Evolutionary conservation across 1,140 invertebrate species (phyloP), one percentile per base, ranked within the genome.

Genomic region (Psix sp.): DNA sequence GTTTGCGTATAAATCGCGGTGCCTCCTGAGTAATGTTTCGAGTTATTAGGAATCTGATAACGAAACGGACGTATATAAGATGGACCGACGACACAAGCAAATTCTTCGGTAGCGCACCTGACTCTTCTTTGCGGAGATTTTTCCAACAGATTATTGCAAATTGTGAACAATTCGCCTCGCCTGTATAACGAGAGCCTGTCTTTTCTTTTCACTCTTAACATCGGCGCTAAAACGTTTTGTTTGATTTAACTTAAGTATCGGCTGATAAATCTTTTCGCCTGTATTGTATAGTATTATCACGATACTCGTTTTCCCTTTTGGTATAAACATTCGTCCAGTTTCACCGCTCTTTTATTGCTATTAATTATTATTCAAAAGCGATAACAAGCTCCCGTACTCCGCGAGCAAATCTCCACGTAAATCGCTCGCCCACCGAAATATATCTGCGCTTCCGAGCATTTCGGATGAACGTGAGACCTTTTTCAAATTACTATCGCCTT

Each of bases 1-100:
- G 63, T 59, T 68, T 76, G 68, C 67, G 68, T 73, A 81, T 81
- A 81, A 81, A 81, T 81, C 75, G 75, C 73, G 59, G 66, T 76
- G 51, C 72, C 54, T 70, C 65, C 60, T 70, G 65, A 74, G 76
- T 70, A 74, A 74, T 72, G 73, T 70, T 68, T 59, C 77, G 77
- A 81, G 77, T 81, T 81, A 81, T 81, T 81, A 78, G 67, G 74
- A 80, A 80, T 81, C 78, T 77, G 78, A 81, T 81, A 81, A 78
- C 49, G 35, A 18, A 48, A 40, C 60, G 24, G 67, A 76, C 63
- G 71, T 62, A 63, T 43, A 60, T 72, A 73, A 67, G 46, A 74
- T 65, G 62, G 48, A 66, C 62, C 57, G 51, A 45, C 54, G 70
- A 59, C 62, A 56, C 62, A 57, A 74, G 73, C 56, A 76, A 81